Percentiles rank a stretch among this genome's conserved stretches.
These are phyloP conservation scores for Drosophila orosa DNA, from an alignment of 1,140 invertebrate genomes.

Conservation along the genomic window DNA sequence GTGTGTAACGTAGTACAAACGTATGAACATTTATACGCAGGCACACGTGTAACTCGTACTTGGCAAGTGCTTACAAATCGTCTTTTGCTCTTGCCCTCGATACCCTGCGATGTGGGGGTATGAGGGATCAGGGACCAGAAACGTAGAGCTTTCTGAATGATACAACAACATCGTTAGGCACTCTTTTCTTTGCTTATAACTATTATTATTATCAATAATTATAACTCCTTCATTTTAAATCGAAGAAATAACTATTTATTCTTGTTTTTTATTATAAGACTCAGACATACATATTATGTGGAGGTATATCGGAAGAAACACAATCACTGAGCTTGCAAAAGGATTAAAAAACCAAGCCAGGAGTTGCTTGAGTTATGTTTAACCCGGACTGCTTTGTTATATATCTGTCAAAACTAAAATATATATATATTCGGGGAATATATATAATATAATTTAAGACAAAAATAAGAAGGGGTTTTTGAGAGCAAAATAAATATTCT, in stretches of 20 bases:
- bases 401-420: too few relatives aligned
- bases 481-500: too few relatives aligned
- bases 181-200: too few relatives aligned
- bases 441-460: too few relatives aligned
- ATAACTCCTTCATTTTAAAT: too few relatives aligned
- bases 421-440: too few relatives aligned
- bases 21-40: constrained; percentile 1
- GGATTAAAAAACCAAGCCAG: neutral
- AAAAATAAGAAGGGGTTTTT: too few relatives aligned
- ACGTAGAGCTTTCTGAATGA: accelerated
- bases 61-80: constrained; percentile 66
- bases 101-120: constrained; percentile 4
- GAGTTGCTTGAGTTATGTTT: too few relatives aligned
- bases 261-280: neutral
- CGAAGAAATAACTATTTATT: neutral
- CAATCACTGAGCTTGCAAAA: neutral
- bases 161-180: neutral
- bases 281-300: neutral
- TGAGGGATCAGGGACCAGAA: neutral
- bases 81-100: constrained; percentile 9
- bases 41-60: constrained; percentile 45
- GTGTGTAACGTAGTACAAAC: neutral
- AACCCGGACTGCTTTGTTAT: too few relatives aligned
- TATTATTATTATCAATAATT: too few relatives aligned
- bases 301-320: neutral